Conservation (phyloP, 2,797 vertebrate genomes). For the Melanotaenia parkinsoni region DNA sequence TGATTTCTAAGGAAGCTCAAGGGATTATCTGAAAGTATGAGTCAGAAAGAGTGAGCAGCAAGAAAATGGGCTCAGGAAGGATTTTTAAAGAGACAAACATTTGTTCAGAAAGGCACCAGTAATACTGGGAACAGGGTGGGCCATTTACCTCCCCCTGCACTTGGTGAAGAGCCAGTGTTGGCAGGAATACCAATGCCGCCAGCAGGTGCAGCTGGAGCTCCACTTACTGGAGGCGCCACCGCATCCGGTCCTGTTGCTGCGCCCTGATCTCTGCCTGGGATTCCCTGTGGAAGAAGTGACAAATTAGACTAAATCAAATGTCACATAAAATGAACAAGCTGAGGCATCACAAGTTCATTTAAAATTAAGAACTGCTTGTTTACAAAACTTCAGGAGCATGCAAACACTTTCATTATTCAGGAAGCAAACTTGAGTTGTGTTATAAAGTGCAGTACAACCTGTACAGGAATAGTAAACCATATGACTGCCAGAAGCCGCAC, state of each 20-base stretch:
- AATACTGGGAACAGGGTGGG: background rate
- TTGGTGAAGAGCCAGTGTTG: constrained; percentile 68
- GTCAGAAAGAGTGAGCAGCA: constrained; percentile 3
- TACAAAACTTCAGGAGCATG: background rate
- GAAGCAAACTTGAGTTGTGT: too few relatives aligned
- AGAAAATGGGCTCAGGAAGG: background rate
- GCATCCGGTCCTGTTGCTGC: constrained; percentile 82
- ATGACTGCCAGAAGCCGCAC: background rate
- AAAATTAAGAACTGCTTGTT: background rate
- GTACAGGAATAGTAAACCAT: background rate
- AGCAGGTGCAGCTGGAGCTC: constrained; percentile 55
- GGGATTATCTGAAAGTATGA: constrained; percentile 85
- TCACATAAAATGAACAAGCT: background rate
- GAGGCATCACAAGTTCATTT: background rate
- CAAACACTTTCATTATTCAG: background rate
- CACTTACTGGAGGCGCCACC: constrained; percentile 70
- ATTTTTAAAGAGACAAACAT: background rate
- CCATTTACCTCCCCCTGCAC: constrained; percentile 85
- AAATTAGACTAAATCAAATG: background rate
- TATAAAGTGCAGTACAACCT: too few relatives aligned
- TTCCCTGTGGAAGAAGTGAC: constrained; percentile 80
- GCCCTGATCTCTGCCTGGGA: constrained; percentile 88
- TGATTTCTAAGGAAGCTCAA: constrained; percentile 95
- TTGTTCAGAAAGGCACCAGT: background rate
- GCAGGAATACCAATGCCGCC: constrained; percentile 56